These are phyloP conservation scores for Mycteria americana DNA, from an alignment of 2,797 vertebrate species.

Conservation along the genomic window DNA sequence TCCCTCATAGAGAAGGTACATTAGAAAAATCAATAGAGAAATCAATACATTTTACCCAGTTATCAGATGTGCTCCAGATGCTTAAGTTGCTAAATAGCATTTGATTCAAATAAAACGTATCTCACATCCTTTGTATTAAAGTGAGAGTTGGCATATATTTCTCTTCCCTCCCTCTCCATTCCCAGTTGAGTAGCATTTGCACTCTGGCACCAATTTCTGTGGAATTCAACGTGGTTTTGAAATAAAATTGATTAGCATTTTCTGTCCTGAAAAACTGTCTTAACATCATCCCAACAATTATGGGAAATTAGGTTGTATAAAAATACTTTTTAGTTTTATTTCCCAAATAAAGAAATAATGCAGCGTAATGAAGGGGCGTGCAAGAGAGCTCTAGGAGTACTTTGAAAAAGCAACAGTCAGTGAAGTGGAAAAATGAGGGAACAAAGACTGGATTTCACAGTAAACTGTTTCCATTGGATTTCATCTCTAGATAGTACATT, in stretches of 20 bases:
- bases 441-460: slow-evolving; percentile 63
- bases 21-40: slow-evolving; percentile 70
- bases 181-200: slow-evolving; percentile 28
- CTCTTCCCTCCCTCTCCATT: neutral
- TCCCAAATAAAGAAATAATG: slow-evolving; percentile 53
- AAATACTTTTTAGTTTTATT: slow-evolving; percentile 57
- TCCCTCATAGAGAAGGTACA: slow-evolving; percentile 8
- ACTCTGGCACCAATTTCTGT: slow-evolving; percentile 21
- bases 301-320: slow-evolving; percentile 14
- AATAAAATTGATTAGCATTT: slow-evolving; percentile 47
- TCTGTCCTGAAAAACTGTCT: slow-evolving; percentile 2
- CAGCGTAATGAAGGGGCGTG: slow-evolving; percentile 44
- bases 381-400: slow-evolving; percentile 36
- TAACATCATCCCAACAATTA: slow-evolving; percentile 7
- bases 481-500: slow-evolving; percentile 50
- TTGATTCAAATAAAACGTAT: slow-evolving; percentile 58
- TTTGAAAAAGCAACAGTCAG: slow-evolving; percentile 53
- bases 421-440: slow-evolving; percentile 66
- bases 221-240: slow-evolving; percentile 26
- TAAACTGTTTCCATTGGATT: slow-evolving; percentile 58
- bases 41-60: slow-evolving; percentile 66
- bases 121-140: slow-evolving; percentile 54
- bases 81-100: slow-evolving; percentile 66
- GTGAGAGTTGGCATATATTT: neutral
- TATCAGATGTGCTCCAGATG: slow-evolving; percentile 66